A percentile compares a stretch with the other conserved stretches of the same genome.
phyloP scores from a whole-genome alignment of 1,140 invertebrate genomes.

The Drosophila novamexicana region DNA sequence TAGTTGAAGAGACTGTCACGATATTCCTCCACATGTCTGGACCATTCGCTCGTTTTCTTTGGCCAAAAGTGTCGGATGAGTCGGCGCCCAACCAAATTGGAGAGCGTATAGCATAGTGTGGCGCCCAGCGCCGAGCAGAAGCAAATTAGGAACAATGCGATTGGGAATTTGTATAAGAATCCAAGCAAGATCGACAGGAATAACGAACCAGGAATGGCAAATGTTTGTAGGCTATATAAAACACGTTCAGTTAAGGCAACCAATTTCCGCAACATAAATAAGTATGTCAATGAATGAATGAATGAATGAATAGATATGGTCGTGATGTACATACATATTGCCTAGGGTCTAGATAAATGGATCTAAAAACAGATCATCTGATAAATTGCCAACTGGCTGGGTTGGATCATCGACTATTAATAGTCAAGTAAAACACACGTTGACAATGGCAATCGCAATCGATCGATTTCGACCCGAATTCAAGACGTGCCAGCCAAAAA shows the following conservation, averaged over 20 bases:
- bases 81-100: conserved; percentile 93
- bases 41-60: conserved; percentile 93
- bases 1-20: conserved; percentile 96
- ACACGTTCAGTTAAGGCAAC: conserved; percentile 57
- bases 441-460: conserved; percentile 21
- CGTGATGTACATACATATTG: neutral
- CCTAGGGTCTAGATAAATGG: conserved; percentile 3
- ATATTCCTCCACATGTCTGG: conserved; percentile 93
- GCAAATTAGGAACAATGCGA: conserved; percentile 96
- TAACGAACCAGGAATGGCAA: conserved; percentile 99
- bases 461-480: neutral
- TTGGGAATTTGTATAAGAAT: conserved; percentile 97
- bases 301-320: too few species aligned
- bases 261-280: conserved; percentile 24
- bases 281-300: neutral
- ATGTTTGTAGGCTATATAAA: conserved; percentile 95
- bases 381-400: conserved; percentile 12
- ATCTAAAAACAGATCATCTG: conserved; percentile 17
- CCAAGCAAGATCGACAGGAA: conserved; percentile 99
- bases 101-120: conserved; percentile 97
- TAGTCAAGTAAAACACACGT: conserved; percentile 15
- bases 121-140: conserved; percentile 98
- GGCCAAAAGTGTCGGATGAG: conserved; percentile 96
- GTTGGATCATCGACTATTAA: conserved; percentile 11
- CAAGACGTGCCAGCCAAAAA: conserved; percentile 9